Base-by-base conservation (phyloP, 1,140 invertebrate genomes). In the Atta texana region DNA sequence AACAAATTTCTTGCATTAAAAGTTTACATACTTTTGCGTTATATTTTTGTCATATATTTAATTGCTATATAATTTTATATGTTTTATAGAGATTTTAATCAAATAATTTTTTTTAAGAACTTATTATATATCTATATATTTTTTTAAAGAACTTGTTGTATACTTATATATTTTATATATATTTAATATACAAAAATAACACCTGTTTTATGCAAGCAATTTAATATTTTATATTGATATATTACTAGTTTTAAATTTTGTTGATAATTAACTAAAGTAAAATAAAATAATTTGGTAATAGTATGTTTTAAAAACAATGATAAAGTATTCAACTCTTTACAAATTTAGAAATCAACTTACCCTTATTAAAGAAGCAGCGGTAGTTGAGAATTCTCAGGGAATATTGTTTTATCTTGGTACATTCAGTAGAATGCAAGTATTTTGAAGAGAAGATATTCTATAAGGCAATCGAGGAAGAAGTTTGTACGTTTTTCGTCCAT, bases 351-450 rank as follows among this genome's bases (percentile, higher is more conserved):
- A 80, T 80, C 12, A 55, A 68, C 31, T 80, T 80, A 68, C 55
- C 39, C 39, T 7, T 80, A 68, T 80, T 55, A 55, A 80, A 53
- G 3, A 4, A 51, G 10, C 7, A 21, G 28, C 1, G 7, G 21
- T 63, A n/a, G 57, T 64, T 49, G 24, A 64, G 18, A 80, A 53
- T 55, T 80, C 61, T 69, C 51, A 14, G 5, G 14, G 18, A 53
- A 55, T 80, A 55, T 21, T 80, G 64, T 80, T 80, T 68, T 51
- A 80, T 80, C 28, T 53, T 51, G 44, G 69, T 68, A 68, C 49
- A 34, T 53, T 80, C 31, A 24, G 31, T 24, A 39, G 31, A 21
- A 80, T 49, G 4, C 28, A 80, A 68, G 28, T 68, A 69, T 55
- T 51, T 69, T 55, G n/a, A 39, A 55, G n/a, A 80, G 14, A 1